Evolutionary conservation across 2,797 vertebrate species (phyloP), one percentile per base, ranked within the genome.

Genomic region (Tiaroga cobitis): DNA sequence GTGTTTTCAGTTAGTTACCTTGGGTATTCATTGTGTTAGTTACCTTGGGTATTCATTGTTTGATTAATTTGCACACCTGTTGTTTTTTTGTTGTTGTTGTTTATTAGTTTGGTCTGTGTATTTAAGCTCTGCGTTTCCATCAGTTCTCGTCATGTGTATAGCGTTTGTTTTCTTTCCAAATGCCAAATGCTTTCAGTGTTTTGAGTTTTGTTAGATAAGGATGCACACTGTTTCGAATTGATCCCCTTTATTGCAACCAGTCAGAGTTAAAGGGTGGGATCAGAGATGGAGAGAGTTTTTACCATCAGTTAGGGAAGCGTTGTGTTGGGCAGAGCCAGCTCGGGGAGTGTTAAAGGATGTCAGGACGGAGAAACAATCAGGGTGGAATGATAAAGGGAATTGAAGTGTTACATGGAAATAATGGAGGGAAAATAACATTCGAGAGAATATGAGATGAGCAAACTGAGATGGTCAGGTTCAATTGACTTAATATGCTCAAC

Each of bases 401-500:
- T 18, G 11, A 56, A n/a, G 21, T n/a, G 34, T 24, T 76, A 2
- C 7, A 59, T n/a, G 13, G 13, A 59, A 77, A 59, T 77, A 39
- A 59, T 16, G 4, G 2, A 21, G 5, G 18, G 9, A 4, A 54
- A 34, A 54, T 75, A 75, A 75, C 10, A 29, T 49, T 73, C 16
- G 39, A 69, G 34, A 69, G 29, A 75, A 34, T 13, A 51, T 54
- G 13, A 79, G n/a, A 74, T 24, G 13, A 63, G n/a, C 26, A 74
- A 74, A 49, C 56, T 18, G 39, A 74, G 56, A 61, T 51, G 21
- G 21, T 19, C 70, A 16, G 41, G 41, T 83, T 51, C 15, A 75
- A 37, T 83, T 83, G 26, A 65, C 43, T 74, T 61, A 49, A 74
- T 82, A 19, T 79, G 18, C 77, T 65, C 39, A 79, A 46, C 24